Evolutionary conservation across 2,888 invertebrate genomes (phyloP).

Genomic region (Thereva nobilitata): DNA sequence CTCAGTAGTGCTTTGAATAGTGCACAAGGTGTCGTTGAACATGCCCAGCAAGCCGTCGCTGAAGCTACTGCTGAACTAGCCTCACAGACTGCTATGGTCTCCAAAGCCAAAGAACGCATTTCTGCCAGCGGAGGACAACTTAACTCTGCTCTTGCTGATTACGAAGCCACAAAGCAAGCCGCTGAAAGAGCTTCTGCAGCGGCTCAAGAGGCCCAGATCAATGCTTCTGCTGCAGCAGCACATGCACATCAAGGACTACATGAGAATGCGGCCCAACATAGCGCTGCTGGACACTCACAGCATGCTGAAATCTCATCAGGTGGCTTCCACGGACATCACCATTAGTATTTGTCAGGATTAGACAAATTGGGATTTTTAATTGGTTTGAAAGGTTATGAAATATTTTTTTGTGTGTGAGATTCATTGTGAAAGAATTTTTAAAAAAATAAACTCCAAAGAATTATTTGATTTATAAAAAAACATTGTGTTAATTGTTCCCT

Average conservation of each 20-base stretch:
- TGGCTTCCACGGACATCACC: too few species aligned
- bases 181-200: slow-evolving; percentile 13
- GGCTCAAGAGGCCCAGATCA: slow-evolving; percentile 20
- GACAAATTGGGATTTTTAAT: too few species aligned
- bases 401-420: too few species aligned
- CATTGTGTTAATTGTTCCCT: too few species aligned
- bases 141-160: slow-evolving; percentile 11
- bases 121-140: slow-evolving; percentile 65
- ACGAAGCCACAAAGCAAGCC: slow-evolving; percentile 22
- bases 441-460: too few species aligned
- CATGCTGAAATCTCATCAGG: too few species aligned
- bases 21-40: slow-evolving; percentile 75
- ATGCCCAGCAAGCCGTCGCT: slow-evolving; percentile 73
- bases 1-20: slow-evolving; percentile 76
- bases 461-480: too few species aligned
- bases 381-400: too few species aligned
- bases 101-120: slow-evolving; percentile 67
- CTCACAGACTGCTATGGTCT: slow-evolving; percentile 65
- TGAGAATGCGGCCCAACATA: slow-evolving; percentile 17
- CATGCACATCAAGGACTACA: slow-evolving; percentile 12
- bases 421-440: too few species aligned
- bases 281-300: not conserved
- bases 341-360: too few species aligned
- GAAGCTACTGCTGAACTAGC: slow-evolving; percentile 77
- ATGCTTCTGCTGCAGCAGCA: slow-evolving; percentile 19